Base-by-base conservation (phyloP, 1,140 invertebrate genomes). In the Gryon sp. region DNA sequence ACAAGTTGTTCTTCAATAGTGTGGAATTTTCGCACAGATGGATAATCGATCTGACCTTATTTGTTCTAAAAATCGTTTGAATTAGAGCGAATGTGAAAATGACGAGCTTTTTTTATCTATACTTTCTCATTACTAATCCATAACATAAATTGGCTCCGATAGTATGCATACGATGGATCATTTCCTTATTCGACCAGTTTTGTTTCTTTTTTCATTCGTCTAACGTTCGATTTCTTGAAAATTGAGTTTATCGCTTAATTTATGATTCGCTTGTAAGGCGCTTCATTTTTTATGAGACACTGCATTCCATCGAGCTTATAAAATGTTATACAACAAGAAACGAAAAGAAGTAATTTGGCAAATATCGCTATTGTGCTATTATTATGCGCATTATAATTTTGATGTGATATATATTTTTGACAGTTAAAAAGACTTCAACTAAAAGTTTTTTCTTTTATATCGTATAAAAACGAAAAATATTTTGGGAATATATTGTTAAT, bases 11-110 rank as follows among this genome's bases (percentile, higher is more conserved):
- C 19, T 18, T 34, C 38, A 36, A 55, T 45, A 43, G 30, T 53
- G 19, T 19, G 5, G 11, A 30, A 50, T 50, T 59, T 69, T 52
- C 53, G 32, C 34, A 34, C 65, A 43, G 24, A 40, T 11, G 14
- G 48, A 72, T 63, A 63, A 72, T 72, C 68, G 68, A 72, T 72
- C 15, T 26, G 57, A 55, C 57, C 48, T 55, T 63, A 72, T 72
- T 72, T 59, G 43, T 11, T 40, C 32, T 14, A 62, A 62, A 62
- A 72, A 62, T 46, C 50, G 38, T 16, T 6, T 19, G 19, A 55
- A 72, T 55, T 55, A 57, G 45, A 55, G 26, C 48, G 40, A 43
- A 45, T 38, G 26, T 55, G 46, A 62, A 70, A 62, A 34, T 52
- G 45, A 70, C 30, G 36, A 69, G 26, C 19, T 15, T 52, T 66